A percentile compares a stretch with the other conserved stretches of the same genome.
Conservation (phyloP, 2,888 invertebrate genomes). For the Agrotis exclamationis region DNA sequence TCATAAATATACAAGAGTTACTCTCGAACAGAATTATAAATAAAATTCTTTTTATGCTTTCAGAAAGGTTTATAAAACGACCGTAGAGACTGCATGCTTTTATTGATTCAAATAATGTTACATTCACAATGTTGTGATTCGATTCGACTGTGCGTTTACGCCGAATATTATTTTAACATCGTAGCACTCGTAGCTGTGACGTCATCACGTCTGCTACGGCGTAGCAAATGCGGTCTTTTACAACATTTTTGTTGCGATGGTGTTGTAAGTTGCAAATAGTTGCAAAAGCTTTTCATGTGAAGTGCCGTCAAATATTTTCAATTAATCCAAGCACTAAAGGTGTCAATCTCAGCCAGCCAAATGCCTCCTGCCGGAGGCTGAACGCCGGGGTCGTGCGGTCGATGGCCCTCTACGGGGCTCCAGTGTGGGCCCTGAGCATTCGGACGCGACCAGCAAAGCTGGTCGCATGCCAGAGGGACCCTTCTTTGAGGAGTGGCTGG, state of each 20-base stretch:
- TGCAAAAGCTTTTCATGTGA: not conserved
- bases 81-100: not conserved
- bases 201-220: slow-evolving; percentile 8
- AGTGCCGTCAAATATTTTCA: not conserved
- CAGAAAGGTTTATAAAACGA: not conserved
- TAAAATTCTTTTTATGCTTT: not conserved
- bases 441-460: too few relatives aligned
- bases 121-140: not conserved
- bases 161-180: not conserved
- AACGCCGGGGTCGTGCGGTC: too few relatives aligned
- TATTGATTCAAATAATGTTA: not conserved
- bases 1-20: not conserved
- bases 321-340: too few relatives aligned
- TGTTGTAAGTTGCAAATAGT: not conserved
- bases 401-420: too few relatives aligned
- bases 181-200: slow-evolving; percentile 10
- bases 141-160: too few relatives aligned
- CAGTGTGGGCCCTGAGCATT: too few relatives aligned
- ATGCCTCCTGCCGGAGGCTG: too few relatives aligned
- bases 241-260: not conserved
- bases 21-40: not conserved
- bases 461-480: too few relatives aligned
- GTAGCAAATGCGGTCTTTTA: not conserved
- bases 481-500: too few relatives aligned
- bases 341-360: too few relatives aligned